Base-by-base conservation (phyloP, 2,113 vertebrate genomes). In the Ceuthmochares aereus region DNA sequence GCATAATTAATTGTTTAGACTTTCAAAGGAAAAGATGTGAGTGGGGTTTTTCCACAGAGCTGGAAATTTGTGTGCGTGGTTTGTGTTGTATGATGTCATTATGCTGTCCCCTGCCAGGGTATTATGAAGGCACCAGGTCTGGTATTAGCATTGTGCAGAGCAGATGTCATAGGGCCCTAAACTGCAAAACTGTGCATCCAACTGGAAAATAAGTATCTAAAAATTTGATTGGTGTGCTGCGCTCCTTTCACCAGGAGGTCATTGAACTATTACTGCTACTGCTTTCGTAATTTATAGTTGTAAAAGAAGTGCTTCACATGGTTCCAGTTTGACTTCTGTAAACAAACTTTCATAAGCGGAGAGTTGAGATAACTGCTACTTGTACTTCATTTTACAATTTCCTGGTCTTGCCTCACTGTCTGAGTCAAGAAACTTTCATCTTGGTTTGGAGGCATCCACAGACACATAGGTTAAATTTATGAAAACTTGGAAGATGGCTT, bases 121-220 rank as follows among this genome's bases (percentile, higher is more conserved):
- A 1, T 0, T 40, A 1, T 6, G 15, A 56, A 19, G 13, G 17
- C 16, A 9, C 19, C 5, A 43, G 51, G 14, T 42, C 70, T 49
- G 29, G 6, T n/a, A 8, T 10, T 19, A 22, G 20, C 4, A 1
- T 36, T 8, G 18, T 19, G 15, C 23, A 36, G 29, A 84, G 22
- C 12, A 34, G 8, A 8, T 32, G 11, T 5, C 19, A 8, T 12
- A 37, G 10, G 12, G 9, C 32, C 17, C 58, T 34, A 32, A 58
- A 7, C 3, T 12, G 7, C 18, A 21, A 27, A 56, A 5, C 1
- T 3, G 8, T 10, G 19, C 2, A 0, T 30, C 69, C 1, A 0
- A 5, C 10, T 1, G 0, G 52, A 22, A 72, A 56, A 27, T 30
- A 51, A 34, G 26, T 5, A 43, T 10, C 14, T 52, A 9, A 22